Conservation (phyloP, 2,113 vertebrate species). For the Axis porcinus region DNA sequence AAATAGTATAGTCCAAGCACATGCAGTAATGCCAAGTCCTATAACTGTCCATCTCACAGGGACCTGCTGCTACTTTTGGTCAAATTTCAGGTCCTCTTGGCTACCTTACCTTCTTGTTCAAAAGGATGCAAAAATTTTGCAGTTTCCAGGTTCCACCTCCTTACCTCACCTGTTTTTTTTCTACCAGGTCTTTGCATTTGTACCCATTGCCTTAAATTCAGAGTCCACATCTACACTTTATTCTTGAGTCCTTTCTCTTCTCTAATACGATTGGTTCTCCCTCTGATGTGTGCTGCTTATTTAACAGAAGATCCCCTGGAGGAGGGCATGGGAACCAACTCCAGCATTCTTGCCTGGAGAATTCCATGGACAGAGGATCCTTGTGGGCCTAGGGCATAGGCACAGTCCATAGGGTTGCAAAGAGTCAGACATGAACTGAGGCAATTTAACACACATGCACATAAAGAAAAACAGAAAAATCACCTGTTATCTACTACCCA, state of each 20-base stretch:
- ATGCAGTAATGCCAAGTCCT: background rate
- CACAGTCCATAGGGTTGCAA: background rate
- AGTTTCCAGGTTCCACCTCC: background rate
- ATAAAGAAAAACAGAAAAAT: constrained; percentile 15
- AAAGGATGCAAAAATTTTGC: background rate
- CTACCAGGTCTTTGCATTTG: background rate
- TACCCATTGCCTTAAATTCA: background rate
- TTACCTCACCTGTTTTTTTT: background rate
- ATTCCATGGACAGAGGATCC: background rate
- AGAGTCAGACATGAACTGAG: background rate
- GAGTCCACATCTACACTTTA: background rate
- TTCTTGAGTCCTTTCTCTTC: background rate
- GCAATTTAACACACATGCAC: background rate
- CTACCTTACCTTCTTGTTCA: background rate
- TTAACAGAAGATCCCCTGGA: background rate
- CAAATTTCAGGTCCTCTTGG: background rate
- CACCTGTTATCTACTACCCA: background rate
- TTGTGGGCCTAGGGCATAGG: background rate
- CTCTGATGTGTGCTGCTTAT: background rate
- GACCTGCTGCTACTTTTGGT: background rate
- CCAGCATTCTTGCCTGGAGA: background rate
- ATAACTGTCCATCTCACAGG: accelerated
- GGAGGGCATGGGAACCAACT: background rate
- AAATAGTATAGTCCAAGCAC: background rate
- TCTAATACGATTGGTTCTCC: background rate